Percentiles rank a stretch among this genome's conserved stretches.
phyloP scores from a whole-genome alignment of 2,797 vertebrate species.

The Erithacus rubecula region DNA sequence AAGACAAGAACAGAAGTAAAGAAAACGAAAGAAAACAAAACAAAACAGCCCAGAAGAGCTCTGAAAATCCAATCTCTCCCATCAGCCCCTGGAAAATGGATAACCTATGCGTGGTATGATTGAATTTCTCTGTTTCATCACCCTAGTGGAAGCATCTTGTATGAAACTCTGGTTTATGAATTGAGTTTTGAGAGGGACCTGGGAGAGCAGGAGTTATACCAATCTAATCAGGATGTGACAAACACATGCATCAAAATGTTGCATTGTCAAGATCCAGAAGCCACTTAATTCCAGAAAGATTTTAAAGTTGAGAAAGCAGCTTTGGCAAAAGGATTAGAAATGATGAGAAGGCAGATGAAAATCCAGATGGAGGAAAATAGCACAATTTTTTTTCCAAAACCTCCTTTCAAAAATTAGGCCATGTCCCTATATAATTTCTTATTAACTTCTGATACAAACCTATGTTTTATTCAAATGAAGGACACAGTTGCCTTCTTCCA shows the following conservation, averaged over 20 bases:
- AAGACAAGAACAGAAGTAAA: conserved; percentile 36
- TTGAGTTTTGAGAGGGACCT: conserved; percentile 59
- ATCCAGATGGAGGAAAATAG: background rate
- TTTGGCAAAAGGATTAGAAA: conserved; percentile 18
- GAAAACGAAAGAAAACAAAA: conserved; percentile 1
- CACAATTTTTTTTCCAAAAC: background rate
- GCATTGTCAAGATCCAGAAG: conserved; percentile 57
- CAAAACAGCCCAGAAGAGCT: conserved; percentile 32
- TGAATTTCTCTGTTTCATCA: conserved; percentile 63
- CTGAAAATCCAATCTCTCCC: conserved; percentile 59
- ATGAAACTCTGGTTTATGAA: conserved; percentile 64
- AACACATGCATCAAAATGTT: conserved; percentile 67
- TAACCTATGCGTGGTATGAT: conserved; percentile 52
- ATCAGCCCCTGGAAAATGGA: conserved; percentile 59
- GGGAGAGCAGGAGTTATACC: conserved; percentile 51
- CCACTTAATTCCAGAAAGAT: conserved; percentile 59
- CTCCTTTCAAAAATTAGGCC: background rate
- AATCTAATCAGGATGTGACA: conserved; percentile 65
- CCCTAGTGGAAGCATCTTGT: conserved; percentile 58
- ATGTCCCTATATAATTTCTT: background rate
- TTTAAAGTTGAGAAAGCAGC: conserved; percentile 20
- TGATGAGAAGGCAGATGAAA: background rate
- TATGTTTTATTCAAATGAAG: background rate
- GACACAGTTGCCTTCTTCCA: background rate
- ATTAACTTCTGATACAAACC: background rate